Conservation (phyloP, 2,888 invertebrate genomes). For the Limnephilus lunatus region DNA sequence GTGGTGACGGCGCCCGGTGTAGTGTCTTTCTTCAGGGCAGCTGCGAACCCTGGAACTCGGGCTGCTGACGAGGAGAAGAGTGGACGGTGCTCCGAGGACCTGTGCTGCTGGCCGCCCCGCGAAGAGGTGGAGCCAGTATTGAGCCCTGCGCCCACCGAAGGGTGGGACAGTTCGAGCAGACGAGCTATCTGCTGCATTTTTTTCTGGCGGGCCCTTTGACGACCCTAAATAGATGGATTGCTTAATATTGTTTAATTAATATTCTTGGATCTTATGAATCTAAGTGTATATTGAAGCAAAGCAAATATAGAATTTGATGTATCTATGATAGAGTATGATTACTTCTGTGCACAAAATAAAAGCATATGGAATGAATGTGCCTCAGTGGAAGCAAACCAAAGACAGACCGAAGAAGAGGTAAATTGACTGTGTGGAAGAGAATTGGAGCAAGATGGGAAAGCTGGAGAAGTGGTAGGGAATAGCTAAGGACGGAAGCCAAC, state of each 20-base stretch:
- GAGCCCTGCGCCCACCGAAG: conserved; percentile 73
- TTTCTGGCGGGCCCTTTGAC: conserved; percentile 95
- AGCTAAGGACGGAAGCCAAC: too few relatives aligned
- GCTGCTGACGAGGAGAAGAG: conserved; percentile 74
- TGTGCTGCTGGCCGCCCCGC: conserved; percentile 66
- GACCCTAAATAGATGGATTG: conserved; percentile 78
- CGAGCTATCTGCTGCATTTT: conserved; percentile 98
- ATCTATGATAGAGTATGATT: not conserved
- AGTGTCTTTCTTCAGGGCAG: conserved; percentile 76
- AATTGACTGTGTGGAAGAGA: too few relatives aligned
- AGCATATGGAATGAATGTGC: not conserved
- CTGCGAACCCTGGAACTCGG: conserved; percentile 78
- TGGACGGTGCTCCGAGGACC: conserved; percentile 74
- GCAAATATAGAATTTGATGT: too few relatives aligned
- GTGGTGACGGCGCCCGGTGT: conserved; percentile 66
- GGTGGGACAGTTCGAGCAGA: conserved; percentile 89
- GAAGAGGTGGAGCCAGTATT: conserved; percentile 70
- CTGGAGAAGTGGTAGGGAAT: too few relatives aligned
- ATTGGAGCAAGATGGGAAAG: too few relatives aligned
- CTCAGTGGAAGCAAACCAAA: not conserved
- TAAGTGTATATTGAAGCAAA: too few relatives aligned
- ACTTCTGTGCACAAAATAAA: not conserved
- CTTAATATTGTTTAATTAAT: not conserved
- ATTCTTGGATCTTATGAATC: not conserved
- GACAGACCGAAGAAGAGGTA: not conserved